Evolutionary conservation across 2,797 vertebrate species (phyloP), one percentile per base, ranked within the genome.

Genomic region (Eulemur mongoz): DNA sequence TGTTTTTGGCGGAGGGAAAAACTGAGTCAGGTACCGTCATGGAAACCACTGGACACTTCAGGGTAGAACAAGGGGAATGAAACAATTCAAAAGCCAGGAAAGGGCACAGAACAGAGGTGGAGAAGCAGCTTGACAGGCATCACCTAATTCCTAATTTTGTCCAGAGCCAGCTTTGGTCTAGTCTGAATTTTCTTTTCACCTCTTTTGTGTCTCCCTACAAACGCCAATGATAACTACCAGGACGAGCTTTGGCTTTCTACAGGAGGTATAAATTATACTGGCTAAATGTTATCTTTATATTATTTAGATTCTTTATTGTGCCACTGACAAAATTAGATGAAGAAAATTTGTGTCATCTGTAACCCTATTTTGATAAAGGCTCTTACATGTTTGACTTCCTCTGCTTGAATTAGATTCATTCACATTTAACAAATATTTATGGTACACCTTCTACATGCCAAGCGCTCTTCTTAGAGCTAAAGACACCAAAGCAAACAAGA

Each of bases 141-240:
- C 32, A 1, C n/a, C 2, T 11, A 12, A 32, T 79, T 65, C 17
- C 48, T 13, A 25, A 0, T 30, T n/a, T 54, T 45, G 22, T 30
- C 20, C 17, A 22, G 27, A 27, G 27, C 25, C 40, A 11, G 22
- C 38, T 38, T 54, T 20, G 14, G 50, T 32, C 7, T 23, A 50
- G 43, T 57, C 35, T 32, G 40, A 9, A 4, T 45, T 18, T 6
- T 50, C 38, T 30, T 20, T 4, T 2, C 32, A 54, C 17, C 6
- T 38, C 50, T 40, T 73, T 43, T 30, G 0, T 25, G 20, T 25
- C 70, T 81, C 57, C 32, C 38, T n/a, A 43, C 11, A 0, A 59
- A 72, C 30, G 23, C 17, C 3, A 0, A 6, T 7, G 30, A 1
- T 22, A 5, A 40, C 10, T 18, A 0, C 38, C 8, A 2, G 4